A percentile compares a stretch with the other conserved stretches of the same genome.
These are phyloP conservation scores for Erpornis zantholeuca DNA, from an alignment of 2,113 vertebrate species.

Conservation along the genomic window DNA sequence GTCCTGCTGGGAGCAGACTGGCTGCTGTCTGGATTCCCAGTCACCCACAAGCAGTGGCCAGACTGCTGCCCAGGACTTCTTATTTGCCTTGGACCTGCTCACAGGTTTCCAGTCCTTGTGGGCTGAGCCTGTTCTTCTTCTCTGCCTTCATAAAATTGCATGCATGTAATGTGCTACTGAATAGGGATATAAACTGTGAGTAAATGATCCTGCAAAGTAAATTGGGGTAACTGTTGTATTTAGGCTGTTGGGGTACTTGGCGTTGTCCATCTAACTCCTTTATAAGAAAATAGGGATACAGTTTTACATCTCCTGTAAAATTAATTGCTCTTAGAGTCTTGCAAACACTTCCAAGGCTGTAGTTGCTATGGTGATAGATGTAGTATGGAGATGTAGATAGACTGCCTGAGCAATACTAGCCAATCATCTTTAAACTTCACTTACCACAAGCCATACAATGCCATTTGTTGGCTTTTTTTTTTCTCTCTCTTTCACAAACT, in stretches of 20 bases:
- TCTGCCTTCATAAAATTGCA: not conserved
- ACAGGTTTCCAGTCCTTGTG: not conserved
- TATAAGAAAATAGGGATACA: not conserved
- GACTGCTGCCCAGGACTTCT: not conserved
- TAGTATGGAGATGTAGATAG: not conserved
- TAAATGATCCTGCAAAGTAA: not conserved
- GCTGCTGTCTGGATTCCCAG: not conserved
- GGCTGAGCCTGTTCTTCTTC: not conserved
- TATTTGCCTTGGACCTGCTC: not conserved
- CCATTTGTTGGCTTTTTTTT: not conserved
- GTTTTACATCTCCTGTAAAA: not conserved
- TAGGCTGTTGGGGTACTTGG: not conserved
- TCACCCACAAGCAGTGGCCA: not conserved
- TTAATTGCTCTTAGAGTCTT: constrained; percentile 19
- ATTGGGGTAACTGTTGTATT: not conserved
- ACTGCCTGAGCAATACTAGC: not conserved
- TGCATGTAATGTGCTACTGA: rapidly evolving
- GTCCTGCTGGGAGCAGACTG: not conserved
- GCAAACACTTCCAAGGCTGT: constrained; percentile 14
- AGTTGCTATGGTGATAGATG: constrained; percentile 52
- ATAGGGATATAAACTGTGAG: rapidly evolving
- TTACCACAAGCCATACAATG: not conserved
- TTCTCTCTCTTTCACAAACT: not conserved
- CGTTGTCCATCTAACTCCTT: not conserved
- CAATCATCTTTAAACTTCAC: not conserved